Evolutionary conservation across 2,113 vertebrate genomes (phyloP), one percentile per base, ranked within the genome.

Genomic region (Coptodon bakossiorum): DNA sequence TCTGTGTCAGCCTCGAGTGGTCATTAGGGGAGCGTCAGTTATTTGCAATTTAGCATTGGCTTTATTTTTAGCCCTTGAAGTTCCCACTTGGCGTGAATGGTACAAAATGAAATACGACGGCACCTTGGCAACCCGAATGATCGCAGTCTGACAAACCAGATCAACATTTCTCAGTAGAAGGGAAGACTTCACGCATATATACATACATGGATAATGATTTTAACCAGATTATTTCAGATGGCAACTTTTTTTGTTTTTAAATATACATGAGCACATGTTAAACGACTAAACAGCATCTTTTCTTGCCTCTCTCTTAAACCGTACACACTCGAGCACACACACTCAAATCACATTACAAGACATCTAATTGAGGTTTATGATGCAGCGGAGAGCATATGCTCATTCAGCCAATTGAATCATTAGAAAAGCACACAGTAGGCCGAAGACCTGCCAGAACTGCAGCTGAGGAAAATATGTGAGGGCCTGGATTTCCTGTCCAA

Each of bases 281-380:
- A 86, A 93, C 87, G 16, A 61, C 45, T 36, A 36, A 83, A 38
- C 56, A 36, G 5, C 6, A 36, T 56, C 78, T 85, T 45, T 48
- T 43, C 24, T 29, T 19, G 76, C 31, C 27, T 85, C 22, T 34
- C 8, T 40, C 53, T 80, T 56, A 50, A 80, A 83, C 59, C 34
- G 34, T 52, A 52, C 85, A 85, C 81, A 80, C 52, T 61, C 61
- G 48, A 68, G 83, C 84, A 84, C 85, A 89, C 88, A 85, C 66
- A 43, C 90, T 89, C 88, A 95, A 96, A 97, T 96, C 86, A 80
- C 90, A 96, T 97, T 96, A 95, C 81, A 89, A 90, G 90, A 88
- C 91, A 88, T 92, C 90, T 97, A 97, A 97, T 96, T 96, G 96
- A 95, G 91, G 91, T 95, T 96, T 96, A 95, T 95, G 96, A 93